phyloP scores from a whole-genome alignment of 92 coral and sea anemone species.

The Phenganax marumi region DNA sequence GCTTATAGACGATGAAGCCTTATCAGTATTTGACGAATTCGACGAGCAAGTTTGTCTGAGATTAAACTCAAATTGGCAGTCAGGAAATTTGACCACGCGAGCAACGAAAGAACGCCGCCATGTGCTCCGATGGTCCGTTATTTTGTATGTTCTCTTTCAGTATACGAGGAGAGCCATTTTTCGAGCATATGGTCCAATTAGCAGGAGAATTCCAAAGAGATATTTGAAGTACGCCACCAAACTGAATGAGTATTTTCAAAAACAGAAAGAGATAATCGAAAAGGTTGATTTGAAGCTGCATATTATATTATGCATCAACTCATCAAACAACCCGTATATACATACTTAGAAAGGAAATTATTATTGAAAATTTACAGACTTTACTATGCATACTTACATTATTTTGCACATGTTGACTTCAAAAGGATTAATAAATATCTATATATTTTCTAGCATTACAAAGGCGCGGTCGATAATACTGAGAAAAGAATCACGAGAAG shows the following conservation, averaged over 20 bases:
- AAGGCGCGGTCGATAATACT: background rate
- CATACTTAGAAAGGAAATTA: too few relatives aligned
- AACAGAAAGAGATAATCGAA: too few relatives aligned
- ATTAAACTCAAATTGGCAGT: too few relatives aligned
- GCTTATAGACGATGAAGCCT: constrained; percentile 39
- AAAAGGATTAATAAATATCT: too few relatives aligned
- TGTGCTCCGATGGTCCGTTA: constrained; percentile 23
- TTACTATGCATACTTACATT: background rate
- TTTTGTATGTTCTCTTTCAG: too few relatives aligned
- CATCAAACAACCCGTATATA: too few relatives aligned
- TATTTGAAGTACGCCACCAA: too few relatives aligned
- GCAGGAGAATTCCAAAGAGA: constrained; percentile 23
- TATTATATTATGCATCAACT: too few relatives aligned
- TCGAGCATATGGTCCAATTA: constrained; percentile 31
- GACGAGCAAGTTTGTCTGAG: constrained; percentile 61
- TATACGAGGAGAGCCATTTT: too few relatives aligned
- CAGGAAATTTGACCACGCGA: too few relatives aligned
- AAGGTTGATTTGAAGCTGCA: constrained; percentile 1
- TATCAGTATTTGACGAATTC: constrained; percentile 46
- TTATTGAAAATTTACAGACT: too few relatives aligned
- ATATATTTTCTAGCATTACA: background rate
- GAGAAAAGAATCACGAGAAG: background rate
- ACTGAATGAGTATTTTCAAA: constrained; percentile 28
- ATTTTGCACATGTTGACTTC: background rate
- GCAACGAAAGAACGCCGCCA: constrained; percentile 27